Evolutionary conservation across 2,797 vertebrate genomes (phyloP).

Genomic region (Taeniopygia guttata): DNA sequence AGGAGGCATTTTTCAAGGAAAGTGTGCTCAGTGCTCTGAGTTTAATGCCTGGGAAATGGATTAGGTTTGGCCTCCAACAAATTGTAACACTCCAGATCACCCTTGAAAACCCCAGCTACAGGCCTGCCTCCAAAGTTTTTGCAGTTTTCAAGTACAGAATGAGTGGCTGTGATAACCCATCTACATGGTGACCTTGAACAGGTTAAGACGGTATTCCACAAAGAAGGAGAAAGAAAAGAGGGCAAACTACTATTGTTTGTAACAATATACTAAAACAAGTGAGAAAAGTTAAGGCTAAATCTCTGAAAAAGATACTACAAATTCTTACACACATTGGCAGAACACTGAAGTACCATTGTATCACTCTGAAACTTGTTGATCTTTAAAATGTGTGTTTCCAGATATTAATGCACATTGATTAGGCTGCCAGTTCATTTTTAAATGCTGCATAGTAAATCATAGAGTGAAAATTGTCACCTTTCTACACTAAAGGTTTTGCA

Average conservation of each 20-base stretch:
- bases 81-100: neutral
- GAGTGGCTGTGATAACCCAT: neutral
- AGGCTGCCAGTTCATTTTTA: neutral
- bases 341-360: neutral
- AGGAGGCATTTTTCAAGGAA: neutral
- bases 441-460: neutral
- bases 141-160: neutral
- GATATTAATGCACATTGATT: neutral
- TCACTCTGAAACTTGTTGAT: neutral
- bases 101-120: neutral
- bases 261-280: neutral
- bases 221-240: neutral
- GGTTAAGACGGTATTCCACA: neutral
- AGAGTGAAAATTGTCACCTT: neutral
- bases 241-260: neutral
- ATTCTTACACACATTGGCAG: neutral
- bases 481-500: neutral
- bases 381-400: neutral
- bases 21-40: neutral
- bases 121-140: neutral
- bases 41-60: neutral
- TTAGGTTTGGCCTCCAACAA: neutral
- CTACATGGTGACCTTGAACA: rapidly evolving
- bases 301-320: neutral
- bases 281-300: neutral